Base-by-base conservation (phyloP, 2,888 invertebrate genomes). In the Cephus runcator region DNA sequence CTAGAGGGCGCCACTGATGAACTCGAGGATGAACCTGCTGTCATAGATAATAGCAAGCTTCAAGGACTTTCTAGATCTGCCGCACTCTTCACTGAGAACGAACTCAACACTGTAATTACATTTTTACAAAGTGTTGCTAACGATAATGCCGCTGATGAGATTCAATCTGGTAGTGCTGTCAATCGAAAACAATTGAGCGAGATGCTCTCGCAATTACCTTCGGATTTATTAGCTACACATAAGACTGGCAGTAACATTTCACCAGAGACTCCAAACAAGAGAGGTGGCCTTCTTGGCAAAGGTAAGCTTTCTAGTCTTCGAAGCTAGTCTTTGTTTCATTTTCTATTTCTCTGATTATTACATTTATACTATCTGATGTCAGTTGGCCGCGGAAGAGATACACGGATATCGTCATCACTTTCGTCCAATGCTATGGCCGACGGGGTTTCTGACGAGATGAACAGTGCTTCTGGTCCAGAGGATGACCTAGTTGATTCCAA, bases 41-140 rank as follows among this genome's bases (percentile, higher is more conserved):
- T 92, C 12, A 92, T 92, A 34, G 91, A 92, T 77, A 90, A 89
- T 76, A 90, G 88, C 75, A 93, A 93, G 79, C 86, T 94, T 79
- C 93, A 94, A 81, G 94, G 94, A 76, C 92, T 95, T 75, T 92
- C 93, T 40, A 93, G 96, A 78, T 93, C 94, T 12, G 94, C 95
- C 75, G 93, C 95, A 69, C 92, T 96, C 30, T 94, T 96, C 83
- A 95, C 95, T 0, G 94, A 95, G 82, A 91, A 92, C 31, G 95
- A 96, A 85, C 91, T 96, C 12, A 93, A 94, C 80, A 92, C 93
- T 81, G 92, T 96, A 89, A 94, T 93, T 30, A 92, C 92, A 35
- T 94, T 94, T 87, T 90, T 94, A 76, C 93, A 93, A 83, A 91
- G 92, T 73, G 90, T 94, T 6, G 88, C 90, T 12, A 88, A 88